A percentile compares a stretch with the other conserved stretches of the same genome.
Evolutionary conservation across 2,113 vertebrate genomes (phyloP).

Genomic region (Syngnathus typhle): DNA sequence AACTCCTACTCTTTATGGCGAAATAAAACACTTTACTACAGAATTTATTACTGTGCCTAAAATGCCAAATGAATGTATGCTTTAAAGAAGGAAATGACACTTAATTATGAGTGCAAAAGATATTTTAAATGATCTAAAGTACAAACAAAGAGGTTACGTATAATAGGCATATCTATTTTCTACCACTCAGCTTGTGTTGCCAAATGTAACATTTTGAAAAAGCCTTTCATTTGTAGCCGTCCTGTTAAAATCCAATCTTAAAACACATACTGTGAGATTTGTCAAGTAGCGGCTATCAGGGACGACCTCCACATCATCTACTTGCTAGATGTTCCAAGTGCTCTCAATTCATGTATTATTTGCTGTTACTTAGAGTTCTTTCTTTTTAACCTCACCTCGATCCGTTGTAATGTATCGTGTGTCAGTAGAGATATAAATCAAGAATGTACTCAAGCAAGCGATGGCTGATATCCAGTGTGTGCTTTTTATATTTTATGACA

Average conservation of each 20-base stretch:
- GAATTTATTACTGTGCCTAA: conserved; percentile 86
- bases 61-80: conserved; percentile 49
- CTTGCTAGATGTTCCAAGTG: conserved; percentile 34
- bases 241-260: conserved; percentile 45
- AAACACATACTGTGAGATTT: conserved; percentile 47
- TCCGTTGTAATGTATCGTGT: conserved; percentile 24
- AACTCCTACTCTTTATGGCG: conserved; percentile 96
- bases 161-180: conserved; percentile 61
- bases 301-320: conserved; percentile 43
- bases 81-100: conserved; percentile 39
- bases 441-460: conserved; percentile 39
- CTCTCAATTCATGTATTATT: conserved; percentile 18
- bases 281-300: conserved; percentile 60
- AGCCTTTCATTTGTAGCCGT: conserved; percentile 41
- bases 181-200: conserved; percentile 43
- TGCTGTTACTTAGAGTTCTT: background rate
- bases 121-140: conserved; percentile 60
- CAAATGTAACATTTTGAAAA: conserved; percentile 33
- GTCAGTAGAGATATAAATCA: conserved; percentile 11
- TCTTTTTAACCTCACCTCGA: conserved; percentile 2
- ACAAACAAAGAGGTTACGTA: conserved; percentile 43
- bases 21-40: conserved; percentile 97
- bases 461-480: conserved; percentile 30
- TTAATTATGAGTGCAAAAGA: conserved; percentile 44
- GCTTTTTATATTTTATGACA: conserved; percentile 52